Percentiles rank a stretch among this genome's conserved stretches.
Conservation (phyloP, 2,113 vertebrate genomes). For the Columbina picui region DNA sequence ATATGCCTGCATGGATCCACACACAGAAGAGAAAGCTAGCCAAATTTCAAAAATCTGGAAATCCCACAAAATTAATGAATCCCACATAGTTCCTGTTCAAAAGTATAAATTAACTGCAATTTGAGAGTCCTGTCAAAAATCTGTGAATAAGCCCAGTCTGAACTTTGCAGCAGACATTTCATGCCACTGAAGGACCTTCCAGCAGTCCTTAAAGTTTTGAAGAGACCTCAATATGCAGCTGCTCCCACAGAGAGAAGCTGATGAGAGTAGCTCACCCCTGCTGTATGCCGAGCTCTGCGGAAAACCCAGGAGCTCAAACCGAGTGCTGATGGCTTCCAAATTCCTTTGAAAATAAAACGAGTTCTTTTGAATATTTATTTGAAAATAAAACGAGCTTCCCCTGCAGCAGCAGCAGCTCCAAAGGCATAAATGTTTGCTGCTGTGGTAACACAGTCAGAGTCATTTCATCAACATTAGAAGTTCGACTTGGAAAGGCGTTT, state of each 20-base stretch:
- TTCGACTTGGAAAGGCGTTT: neutral
- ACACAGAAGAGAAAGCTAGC: neutral
- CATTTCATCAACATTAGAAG: neutral
- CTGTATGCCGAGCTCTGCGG: neutral
- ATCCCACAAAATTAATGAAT: neutral
- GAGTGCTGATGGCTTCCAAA: neutral
- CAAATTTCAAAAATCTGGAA: constrained; percentile 12
- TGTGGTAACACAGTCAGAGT: neutral
- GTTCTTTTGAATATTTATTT: neutral
- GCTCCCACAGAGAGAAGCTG: neutral
- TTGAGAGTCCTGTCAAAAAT: neutral
- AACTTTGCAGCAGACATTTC: neutral
- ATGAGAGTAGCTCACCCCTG: neutral
- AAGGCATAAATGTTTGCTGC: neutral
- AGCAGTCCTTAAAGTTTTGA: neutral
- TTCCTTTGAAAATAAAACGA: constrained; percentile 2
- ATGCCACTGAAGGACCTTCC: neutral
- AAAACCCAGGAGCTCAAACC: neutral
- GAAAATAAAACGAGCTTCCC: neutral
- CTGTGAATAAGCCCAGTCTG: neutral
- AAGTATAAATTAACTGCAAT: neutral
- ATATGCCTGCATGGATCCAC: neutral
- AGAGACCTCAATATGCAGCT: neutral
- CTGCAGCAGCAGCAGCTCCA: neutral
- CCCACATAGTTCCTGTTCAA: neutral